These are phyloP conservation scores for Lepidocyrtoides sp. DNA, from an alignment of 2,888 invertebrate genomes.

Conservation along the genomic window DNA sequence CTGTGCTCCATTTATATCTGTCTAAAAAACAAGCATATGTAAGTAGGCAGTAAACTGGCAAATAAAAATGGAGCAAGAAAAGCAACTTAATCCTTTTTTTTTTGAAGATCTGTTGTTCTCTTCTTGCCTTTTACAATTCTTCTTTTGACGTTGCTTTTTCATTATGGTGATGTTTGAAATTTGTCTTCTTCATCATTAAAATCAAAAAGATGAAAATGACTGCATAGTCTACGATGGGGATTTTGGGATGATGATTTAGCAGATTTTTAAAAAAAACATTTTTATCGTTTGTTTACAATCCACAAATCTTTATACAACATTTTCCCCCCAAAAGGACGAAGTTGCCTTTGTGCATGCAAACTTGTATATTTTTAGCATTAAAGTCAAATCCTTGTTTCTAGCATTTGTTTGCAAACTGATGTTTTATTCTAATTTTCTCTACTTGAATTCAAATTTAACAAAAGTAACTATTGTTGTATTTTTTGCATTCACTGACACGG, in stretches of 20 bases:
- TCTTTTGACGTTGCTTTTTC: neutral
- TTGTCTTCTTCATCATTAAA: neutral
- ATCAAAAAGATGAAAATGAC: neutral
- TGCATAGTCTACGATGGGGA: neutral
- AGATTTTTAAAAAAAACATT: constrained; percentile 21
- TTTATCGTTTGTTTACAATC: neutral
- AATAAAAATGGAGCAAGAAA: constrained; percentile 24
- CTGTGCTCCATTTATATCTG: neutral
- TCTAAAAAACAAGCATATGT: neutral
- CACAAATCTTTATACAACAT: constrained; percentile 2
- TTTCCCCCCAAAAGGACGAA: neutral
- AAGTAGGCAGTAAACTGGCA: neutral
- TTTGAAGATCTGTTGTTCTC: constrained; percentile 25
- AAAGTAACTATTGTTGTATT: neutral
- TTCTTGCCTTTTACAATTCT: neutral
- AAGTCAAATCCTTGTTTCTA: neutral
- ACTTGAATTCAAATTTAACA: neutral
- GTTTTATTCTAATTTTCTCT: neutral
- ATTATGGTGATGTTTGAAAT: neutral
- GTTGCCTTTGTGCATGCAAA: neutral
- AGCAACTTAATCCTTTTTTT: constrained; percentile 24
- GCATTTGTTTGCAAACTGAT: neutral
- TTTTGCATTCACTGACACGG: neutral
- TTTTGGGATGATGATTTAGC: constrained; percentile 15
- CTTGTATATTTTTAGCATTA: constrained; percentile 14